Evolutionary conservation across 2,113 vertebrate genomes (phyloP).

Genomic region (Willisornis vidua): DNA sequence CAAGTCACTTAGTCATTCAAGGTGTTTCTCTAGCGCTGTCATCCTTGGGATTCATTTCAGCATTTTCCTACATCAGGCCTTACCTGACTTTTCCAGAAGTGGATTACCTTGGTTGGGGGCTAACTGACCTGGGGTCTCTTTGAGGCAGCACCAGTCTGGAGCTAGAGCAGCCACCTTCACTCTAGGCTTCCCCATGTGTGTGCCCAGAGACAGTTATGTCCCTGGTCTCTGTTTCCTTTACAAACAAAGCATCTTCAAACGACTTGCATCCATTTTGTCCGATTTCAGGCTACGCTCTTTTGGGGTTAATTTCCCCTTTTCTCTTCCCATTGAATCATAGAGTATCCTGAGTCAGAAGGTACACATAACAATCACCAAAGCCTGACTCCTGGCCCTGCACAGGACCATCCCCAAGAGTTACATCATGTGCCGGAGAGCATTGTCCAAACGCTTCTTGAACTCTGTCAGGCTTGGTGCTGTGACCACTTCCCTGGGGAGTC

Average conservation of each 20-base stretch:
- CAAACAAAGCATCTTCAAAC: not conserved
- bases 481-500: not conserved
- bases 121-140: not conserved
- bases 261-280: not conserved
- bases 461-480: not conserved
- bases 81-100: not conserved
- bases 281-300: not conserved
- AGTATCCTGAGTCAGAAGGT: not conserved
- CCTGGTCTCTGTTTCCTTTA: not conserved
- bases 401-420: not conserved
- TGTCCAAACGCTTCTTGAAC: not conserved
- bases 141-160: not conserved
- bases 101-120: not conserved
- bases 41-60: no score
- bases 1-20: no score
- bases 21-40: no score
- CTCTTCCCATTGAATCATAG: not conserved
- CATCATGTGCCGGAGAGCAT: not conserved
- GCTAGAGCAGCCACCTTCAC: not conserved
- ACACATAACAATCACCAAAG: fast-evolving
- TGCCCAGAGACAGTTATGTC: fast-evolving
- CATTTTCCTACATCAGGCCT: not conserved
- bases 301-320: not conserved
- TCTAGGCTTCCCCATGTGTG: not conserved
- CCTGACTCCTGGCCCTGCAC: not conserved